A percentile compares a stretch with the other conserved stretches of the same genome.
Conservation (phyloP, 2,888 invertebrate species). For the Dolomedes plantarius region DNA sequence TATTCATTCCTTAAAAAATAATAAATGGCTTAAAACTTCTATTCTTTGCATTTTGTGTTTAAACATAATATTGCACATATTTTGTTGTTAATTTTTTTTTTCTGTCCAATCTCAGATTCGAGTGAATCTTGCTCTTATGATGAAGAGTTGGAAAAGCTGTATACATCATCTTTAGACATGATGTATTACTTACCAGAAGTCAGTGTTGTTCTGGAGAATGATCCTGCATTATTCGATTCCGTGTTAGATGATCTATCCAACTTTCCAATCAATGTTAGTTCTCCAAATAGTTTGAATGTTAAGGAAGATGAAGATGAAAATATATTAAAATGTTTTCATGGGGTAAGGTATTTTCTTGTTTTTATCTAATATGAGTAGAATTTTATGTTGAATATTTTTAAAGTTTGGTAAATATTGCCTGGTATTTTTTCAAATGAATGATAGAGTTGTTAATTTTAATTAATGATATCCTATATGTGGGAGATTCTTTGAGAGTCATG, state of each 20-base stretch:
- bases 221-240: constrained; percentile 39
- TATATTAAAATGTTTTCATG: constrained; percentile 6
- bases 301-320: background rate
- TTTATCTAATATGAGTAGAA: no score
- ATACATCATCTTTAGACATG: constrained; percentile 37
- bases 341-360: background rate
- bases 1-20: no score
- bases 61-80: no score
- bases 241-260: constrained; percentile 37
- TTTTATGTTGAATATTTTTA: no score
- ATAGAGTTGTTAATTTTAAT: no score
- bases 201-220: constrained; percentile 48
- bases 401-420: no score
- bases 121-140: constrained; percentile 15
- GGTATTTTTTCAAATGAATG: no score
- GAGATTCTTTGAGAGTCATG: no score
- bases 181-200: constrained; percentile 57
- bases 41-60: no score
- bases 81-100: no score
- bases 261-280: constrained; percentile 42
- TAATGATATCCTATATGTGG: no score
- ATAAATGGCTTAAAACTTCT: no score
- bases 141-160: constrained; percentile 55
- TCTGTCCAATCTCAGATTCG: background rate
- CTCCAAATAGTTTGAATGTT: background rate